Evolutionary conservation across 2,888 invertebrate species (phyloP), one percentile per base, ranked within the genome.

Genomic region (Cordilura impudica): DNA sequence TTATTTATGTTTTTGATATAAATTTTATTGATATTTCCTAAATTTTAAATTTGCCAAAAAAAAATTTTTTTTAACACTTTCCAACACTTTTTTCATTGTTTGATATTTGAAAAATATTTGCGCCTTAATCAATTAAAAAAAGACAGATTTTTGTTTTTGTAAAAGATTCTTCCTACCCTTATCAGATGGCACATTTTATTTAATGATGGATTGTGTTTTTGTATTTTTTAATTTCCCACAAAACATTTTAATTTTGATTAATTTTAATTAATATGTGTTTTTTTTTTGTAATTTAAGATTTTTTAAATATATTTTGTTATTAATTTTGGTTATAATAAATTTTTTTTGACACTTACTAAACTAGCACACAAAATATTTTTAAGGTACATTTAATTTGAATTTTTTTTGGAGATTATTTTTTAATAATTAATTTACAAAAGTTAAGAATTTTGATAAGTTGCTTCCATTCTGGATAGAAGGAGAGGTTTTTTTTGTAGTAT

Each of bases 281-380:
- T 74, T 70, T 77, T 58, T 26, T 53, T 47, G 60, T 61, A 43
- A 26, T 53, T 73, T 71, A n/a, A 14, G 21, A 67, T 65, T 73
- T 54, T 67, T 74, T 74, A 74, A 66, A 60, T 77, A 72, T 79
- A 76, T 81, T 78, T 81, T 78, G 65, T 70, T 71, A 75, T 81
- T 77, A 82, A 69, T 60, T 26, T 26, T 81, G 54, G 69, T 66
- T 81, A 77, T 77, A 49, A 60, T 69, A 77, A 67, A 75, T 54
- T 74, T 74, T 77, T 84, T 86, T 85, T 86, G 85, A 87, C 85
- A 87, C 87, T 87, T 87, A 88, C 86, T 87, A 67, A 87, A 87
- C 86, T 88, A 76, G 87, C 86, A 87, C 86, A 88, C 86, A 87
- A 87, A 88, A 86, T 86, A 87, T 86, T 86, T 84, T 85, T 85